Evolutionary conservation across 2,888 invertebrate species (phyloP).

Genomic region (Ochropacha duplaris): DNA sequence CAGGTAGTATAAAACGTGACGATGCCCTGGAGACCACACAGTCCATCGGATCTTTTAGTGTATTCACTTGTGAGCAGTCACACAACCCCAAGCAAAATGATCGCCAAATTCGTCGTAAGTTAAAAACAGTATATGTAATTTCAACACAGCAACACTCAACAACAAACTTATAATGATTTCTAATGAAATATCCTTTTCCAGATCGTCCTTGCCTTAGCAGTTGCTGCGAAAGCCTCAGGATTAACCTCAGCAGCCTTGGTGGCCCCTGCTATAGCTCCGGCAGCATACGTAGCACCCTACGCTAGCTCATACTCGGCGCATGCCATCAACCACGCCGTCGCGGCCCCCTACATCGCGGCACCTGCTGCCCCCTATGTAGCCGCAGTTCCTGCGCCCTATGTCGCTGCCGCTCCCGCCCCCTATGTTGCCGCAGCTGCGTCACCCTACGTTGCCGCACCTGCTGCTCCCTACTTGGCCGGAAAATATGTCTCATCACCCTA

Average conservation of each 20-base stretch:
- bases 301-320: conserved; percentile 90
- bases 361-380: conserved; percentile 39
- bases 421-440: conserved; percentile 38
- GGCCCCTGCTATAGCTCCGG: conserved; percentile 83
- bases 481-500: conserved; percentile 66
- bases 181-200: conserved; percentile 35
- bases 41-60: conserved; percentile 58
- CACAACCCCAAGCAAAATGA: conserved; percentile 71
- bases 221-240: conserved; percentile 59
- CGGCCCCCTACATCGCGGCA: conserved; percentile 61
- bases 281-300: conserved; percentile 87
- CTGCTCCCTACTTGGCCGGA: conserved; percentile 33
- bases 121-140: background rate
- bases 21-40: conserved; percentile 67
- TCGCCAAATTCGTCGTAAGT: conserved; percentile 80
- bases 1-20: conserved; percentile 70
- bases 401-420: conserved; percentile 32
- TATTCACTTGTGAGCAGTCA: conserved; percentile 73
- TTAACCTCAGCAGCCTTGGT: conserved; percentile 76
- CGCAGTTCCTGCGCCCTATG: conserved; percentile 29
- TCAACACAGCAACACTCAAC: background rate
- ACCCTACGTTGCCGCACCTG: conserved; percentile 29
- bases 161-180: background rate
- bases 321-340: conserved; percentile 88
- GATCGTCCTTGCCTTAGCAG: conserved; percentile 66